These are phyloP conservation scores for honey bee (Apis mellifera) DNA, from an alignment of 1,140 invertebrate genomes.

Conservation along the genomic window Amel_HAv3.1 CM009945.2:4821501-4822000, in stretches of 20 bases:
- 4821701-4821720: conserved; percentile 59
- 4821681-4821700: conserved; percentile 43
- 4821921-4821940: conserved; percentile 12
- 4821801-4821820: conserved; percentile 40
- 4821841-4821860: conserved; percentile 53
- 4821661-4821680: neutral
- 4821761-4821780: conserved; percentile 51
- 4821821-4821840: conserved; percentile 29
- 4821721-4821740: conserved; percentile 34
- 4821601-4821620: neutral
- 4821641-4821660: neutral
- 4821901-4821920: conserved; percentile 28
- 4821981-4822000: neutral
- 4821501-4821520: too few relatives aligned
- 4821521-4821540: too few relatives aligned
- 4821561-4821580: neutral
- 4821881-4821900: too few relatives aligned
- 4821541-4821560: too few relatives aligned
- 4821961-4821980: conserved; percentile 14
- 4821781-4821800: conserved; percentile 23
- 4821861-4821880: conserved; percentile 6
- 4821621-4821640: neutral
- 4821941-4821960: neutral
- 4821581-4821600: neutral
- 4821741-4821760: conserved; percentile 49